Evolutionary conservation across 2,797 vertebrate genomes (phyloP).

Genomic region (Poeciliopsis infans): DNA sequence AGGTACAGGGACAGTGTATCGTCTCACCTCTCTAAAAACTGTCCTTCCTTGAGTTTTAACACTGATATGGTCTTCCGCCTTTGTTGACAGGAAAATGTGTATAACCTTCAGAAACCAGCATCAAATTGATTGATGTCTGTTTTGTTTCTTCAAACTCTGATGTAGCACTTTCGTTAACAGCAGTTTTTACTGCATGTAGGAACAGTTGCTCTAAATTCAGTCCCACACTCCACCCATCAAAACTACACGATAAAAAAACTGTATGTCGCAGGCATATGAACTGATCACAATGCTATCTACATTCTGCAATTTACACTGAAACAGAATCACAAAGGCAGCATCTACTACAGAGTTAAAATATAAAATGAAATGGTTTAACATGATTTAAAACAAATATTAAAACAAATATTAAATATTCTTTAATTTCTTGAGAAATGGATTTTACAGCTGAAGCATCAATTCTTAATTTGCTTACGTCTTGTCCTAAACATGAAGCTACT

Average conservation of each 20-base stretch:
- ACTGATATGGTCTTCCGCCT: conserved; percentile 28
- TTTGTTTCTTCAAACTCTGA: conserved; percentile 22
- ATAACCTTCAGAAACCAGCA: conserved; percentile 27
- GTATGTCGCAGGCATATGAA: neutral
- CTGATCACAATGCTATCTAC: neutral
- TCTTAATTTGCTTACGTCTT: conserved; percentile 63
- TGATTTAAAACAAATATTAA: neutral
- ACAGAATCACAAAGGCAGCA: neutral
- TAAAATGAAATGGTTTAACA: neutral
- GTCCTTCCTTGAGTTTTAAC: conserved; percentile 29
- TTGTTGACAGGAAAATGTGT: conserved; percentile 26
- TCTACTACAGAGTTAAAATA: neutral
- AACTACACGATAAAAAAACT: neutral
- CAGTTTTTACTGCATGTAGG: neutral
- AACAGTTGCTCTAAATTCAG: neutral
- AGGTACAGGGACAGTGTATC: conserved; percentile 12
- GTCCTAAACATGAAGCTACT: conserved; percentile 28
- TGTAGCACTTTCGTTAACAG: conserved; percentile 7
- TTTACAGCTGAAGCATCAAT: conserved; percentile 56
- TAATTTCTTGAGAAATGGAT: neutral
- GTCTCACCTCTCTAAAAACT: conserved; percentile 28
- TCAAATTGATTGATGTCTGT: conserved; percentile 18
- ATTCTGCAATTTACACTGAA: neutral
- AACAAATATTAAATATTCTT: neutral
- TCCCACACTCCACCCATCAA: neutral